Evolutionary conservation across 2,113 vertebrate species (phyloP).

Genomic region (Craseonycteris thonglongyai): DNA sequence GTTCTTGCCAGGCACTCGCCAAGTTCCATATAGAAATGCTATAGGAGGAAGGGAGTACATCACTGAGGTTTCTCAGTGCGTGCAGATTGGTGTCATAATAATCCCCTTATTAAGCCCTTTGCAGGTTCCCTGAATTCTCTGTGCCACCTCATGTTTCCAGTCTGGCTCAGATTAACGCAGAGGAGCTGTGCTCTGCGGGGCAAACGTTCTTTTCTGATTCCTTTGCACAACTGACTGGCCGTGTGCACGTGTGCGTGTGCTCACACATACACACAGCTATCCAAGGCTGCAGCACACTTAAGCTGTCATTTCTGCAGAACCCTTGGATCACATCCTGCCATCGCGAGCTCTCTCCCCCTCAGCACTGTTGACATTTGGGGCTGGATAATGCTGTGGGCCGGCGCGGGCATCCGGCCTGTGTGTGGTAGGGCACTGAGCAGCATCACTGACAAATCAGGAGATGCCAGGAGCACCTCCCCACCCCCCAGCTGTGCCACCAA

Average conservation of each 20-base stretch:
- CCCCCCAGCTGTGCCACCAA: not conserved
- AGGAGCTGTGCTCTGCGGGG: not conserved
- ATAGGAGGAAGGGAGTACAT: not conserved
- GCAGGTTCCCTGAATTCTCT: not conserved
- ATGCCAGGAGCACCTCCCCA: no score
- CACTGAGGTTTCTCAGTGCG: not conserved
- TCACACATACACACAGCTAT: no score
- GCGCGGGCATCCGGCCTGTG: no score
- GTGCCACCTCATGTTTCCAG: rapidly evolving
- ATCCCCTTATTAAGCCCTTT: not conserved
- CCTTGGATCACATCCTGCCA: rapidly evolving
- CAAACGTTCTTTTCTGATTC: not conserved
- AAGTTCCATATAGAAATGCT: not conserved
- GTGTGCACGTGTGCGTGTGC: no score
- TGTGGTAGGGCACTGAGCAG: rapidly evolving
- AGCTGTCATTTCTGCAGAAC: rapidly evolving
- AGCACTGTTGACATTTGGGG: rapidly evolving
- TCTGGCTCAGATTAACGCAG: no score
- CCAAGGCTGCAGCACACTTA: not conserved
- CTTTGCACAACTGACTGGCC: not conserved
- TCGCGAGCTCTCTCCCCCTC: not conserved
- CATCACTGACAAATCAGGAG: not conserved
- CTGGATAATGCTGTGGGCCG: not conserved
- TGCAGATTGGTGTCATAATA: not conserved
- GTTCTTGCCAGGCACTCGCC: not conserved